phyloP scores from a whole-genome alignment of 2,888 invertebrate species.

The Leptinotarsa juncta region DNA sequence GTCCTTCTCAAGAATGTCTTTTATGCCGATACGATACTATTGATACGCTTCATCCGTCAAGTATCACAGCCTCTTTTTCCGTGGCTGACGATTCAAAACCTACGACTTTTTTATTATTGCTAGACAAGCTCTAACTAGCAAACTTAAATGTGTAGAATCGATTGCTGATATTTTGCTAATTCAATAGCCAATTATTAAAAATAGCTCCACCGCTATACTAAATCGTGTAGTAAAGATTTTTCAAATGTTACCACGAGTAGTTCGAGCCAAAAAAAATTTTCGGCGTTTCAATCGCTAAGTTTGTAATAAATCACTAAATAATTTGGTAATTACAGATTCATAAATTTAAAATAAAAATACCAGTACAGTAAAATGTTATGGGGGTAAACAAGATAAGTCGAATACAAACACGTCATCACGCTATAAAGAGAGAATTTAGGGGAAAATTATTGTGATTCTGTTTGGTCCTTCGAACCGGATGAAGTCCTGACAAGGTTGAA shows the following conservation, averaged over 20 bases:
- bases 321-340: neutral
- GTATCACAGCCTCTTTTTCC: neutral
- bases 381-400: conserved; percentile 4
- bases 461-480: neutral
- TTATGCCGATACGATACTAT: conserved; percentile 11
- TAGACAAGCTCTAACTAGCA: neutral
- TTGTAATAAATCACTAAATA: neutral
- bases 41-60: conserved; percentile 9
- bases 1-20: conserved; percentile 25
- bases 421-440: neutral
- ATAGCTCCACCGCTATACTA: too few species aligned
- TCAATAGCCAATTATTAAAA: too few species aligned
- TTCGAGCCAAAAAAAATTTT: too few species aligned
- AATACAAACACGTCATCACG: neutral
- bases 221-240: too few species aligned
- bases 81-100: neutral
- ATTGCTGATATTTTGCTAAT: neutral
- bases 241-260: too few species aligned
- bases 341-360: neutral
- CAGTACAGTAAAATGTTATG: neutral
- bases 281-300: too few species aligned
- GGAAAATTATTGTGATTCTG: neutral
- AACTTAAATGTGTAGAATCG: neutral
- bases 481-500: neutral
- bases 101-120: neutral